Base-by-base conservation (phyloP, 2,797 vertebrate species). In the Manis pentadactyla region DNA sequence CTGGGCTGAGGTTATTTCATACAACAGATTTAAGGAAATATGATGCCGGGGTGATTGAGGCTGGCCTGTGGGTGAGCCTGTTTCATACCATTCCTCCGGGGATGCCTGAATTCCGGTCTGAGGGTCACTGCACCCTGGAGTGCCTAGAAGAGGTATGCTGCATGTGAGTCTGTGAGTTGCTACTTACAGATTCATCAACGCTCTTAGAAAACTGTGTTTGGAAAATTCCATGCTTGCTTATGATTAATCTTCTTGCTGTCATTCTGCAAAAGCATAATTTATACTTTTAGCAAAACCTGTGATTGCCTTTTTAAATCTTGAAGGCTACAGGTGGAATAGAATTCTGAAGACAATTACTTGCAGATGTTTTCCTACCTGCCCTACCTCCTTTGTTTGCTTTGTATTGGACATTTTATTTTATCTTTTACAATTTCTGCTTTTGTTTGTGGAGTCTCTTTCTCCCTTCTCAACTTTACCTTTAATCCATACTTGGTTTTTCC, bases 21-120 rank as follows among this genome's bases (percentile, higher is more conserved):
- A 99, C 99, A 12, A 96, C 98, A 0, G 97, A 98, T 90, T 97
- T 99, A 98, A 98, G 99, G 97, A 98, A 98, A 96, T 99, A 99
- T 0, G 99, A 99, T 94, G 99, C 99, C 12, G 99, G 99, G 23
- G 99, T 99, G 95, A 99, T 99, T 75, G 99, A 99, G 98, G 99
- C 99, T 0, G 99, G 99, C 92, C 99, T 99, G 85, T 99, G 99
- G 99, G 99, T 99, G 90, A 99, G 99, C 93, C 98, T 99, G n/a
- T 99, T 99, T 98, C 99, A 99, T 95, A 99, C 99, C 97, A 99
- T 99, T 92, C 99, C 99, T 88, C 99, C 99, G 0, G 99, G 99
- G 85, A 99, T 99, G 98, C 98, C 99, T n/a, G 98, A 99, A 88
- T 99, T 99, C 94, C 97, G 98, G 93, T 99, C 99, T 18, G 99